phyloP scores from a whole-genome alignment of 23 tunicate species.

The Pegea sp. region DNA sequence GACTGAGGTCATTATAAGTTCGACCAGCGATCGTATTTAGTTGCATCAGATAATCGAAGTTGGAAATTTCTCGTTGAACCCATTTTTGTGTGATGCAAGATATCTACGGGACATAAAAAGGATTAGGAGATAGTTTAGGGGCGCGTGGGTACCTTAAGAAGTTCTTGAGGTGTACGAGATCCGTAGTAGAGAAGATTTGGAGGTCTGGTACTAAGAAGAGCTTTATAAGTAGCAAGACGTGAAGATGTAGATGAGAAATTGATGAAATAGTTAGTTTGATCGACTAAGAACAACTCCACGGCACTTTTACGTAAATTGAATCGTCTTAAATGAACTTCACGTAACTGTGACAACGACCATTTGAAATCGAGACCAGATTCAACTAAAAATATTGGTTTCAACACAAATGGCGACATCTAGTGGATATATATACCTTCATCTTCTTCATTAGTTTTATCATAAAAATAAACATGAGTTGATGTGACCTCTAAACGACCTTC shows the following conservation, averaged over 20 bases:
- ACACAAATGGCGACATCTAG: background rate
- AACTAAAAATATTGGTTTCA: background rate
- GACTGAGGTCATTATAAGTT: constrained; percentile 92
- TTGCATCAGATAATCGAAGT: constrained; percentile 98
- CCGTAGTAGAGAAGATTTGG: constrained; percentile 68
- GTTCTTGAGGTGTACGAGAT: constrained; percentile 55
- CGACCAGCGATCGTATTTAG: constrained; percentile 94
- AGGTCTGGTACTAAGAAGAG: constrained; percentile 46
- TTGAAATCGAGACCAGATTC: constrained; percentile 76
- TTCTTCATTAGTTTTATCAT: constrained; percentile 20
- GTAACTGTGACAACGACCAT: constrained; percentile 75
- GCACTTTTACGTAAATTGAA: constrained; percentile 76
- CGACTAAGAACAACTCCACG: constrained; percentile 79
- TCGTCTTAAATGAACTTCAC: constrained; percentile 78
- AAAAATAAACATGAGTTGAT: constrained; percentile 87
- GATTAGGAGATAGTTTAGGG: background rate
- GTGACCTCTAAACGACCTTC: constrained; percentile 59
- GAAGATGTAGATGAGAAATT: constrained; percentile 26
- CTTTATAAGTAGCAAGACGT: constrained; percentile 35
- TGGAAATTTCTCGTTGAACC: constrained; percentile 86
- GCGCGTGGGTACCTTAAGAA: constrained; percentile 66
- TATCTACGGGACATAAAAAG: constrained; percentile 12
- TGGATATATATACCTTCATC: constrained; percentile 32
- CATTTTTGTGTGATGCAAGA: constrained; percentile 83
- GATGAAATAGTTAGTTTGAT: constrained; percentile 90